Evolutionary conservation across 1,140 invertebrate genomes (phyloP), one percentile per base, ranked within the genome.

Genomic region (Megalopta genalis): DNA sequence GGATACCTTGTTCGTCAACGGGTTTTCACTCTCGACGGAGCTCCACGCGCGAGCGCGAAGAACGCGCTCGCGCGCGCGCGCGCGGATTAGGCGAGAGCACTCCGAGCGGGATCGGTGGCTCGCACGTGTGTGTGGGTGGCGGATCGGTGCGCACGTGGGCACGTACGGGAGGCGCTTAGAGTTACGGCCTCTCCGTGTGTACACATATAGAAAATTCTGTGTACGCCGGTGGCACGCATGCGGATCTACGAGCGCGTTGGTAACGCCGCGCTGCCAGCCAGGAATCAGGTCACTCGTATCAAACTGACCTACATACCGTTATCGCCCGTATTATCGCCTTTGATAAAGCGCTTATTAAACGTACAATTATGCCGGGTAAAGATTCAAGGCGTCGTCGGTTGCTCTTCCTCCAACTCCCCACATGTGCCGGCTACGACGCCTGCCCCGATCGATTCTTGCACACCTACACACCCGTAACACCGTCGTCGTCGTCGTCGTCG

Each of bases 231-330:
- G 74, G 69, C 73, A 85, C 79, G 79, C 69, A 85, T 84, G 83
- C 84, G 83, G 83, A 85, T 86, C 84, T 76, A 80, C 46, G 59
- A 63, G 73, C 63, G 73, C 63, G 73, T 46, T 84, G 64, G 79
- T 85, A 85, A 85, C 66, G 74, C 68, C 76, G 66, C 71, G 77
- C 81, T 80, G 87, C 73, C 82, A 83, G 79, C 78, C 60, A 76
- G 87, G 83, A 92, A 92, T 92, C 88, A 87, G 91, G 91, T 91
- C 91, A 90, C 81, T 91, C 86, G 86, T 92, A 92, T 92, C 91
- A 91, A 90, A 90, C 89, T 92, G 90, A 92, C 91, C 91, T 92
- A 92, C 91, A 92, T 92, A 91, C 81, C 80, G 86, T 90, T 92
- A 92, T 92, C 91, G 87, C 88, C 80, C 80, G 86, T 86, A 87